Conservation (phyloP, 2,797 vertebrate genomes). For the Phrynocephalus forsythii region DNA sequence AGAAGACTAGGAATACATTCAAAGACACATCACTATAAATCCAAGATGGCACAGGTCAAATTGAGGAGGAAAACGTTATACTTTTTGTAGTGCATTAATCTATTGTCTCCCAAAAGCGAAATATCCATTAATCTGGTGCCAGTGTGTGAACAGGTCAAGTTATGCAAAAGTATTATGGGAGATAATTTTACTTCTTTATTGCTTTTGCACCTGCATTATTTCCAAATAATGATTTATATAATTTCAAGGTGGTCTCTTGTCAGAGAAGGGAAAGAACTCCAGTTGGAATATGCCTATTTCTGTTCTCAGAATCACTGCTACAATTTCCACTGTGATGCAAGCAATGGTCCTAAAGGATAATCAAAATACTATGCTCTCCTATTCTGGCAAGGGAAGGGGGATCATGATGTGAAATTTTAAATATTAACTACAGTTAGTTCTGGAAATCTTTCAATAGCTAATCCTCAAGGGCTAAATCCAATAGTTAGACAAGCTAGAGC, state of each 20-base stretch:
- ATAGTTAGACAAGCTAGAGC: no score
- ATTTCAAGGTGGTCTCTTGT: neutral
- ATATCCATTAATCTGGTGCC: neutral
- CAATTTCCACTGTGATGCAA: neutral
- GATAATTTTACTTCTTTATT: neutral
- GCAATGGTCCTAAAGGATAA: neutral
- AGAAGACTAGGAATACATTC: neutral
- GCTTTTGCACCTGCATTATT: neutral
- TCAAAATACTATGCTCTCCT: neutral
- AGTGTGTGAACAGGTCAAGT: neutral
- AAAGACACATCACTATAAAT: neutral
- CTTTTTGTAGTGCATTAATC: neutral
- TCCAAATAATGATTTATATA: neutral
- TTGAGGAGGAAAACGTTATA: constrained; percentile 9
- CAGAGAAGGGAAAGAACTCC: neutral
- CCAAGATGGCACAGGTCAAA: neutral
- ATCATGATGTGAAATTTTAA: neutral
- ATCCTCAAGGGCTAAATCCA: neutral
- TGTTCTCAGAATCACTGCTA: neutral
- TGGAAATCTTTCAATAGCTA: neutral
- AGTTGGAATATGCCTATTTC: neutral
- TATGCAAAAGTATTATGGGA: constrained; percentile 6
- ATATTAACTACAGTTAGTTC: neutral
- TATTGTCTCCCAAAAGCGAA: neutral
- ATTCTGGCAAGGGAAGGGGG: neutral